Evolutionary conservation across 1,140 invertebrate genomes (phyloP), one percentile per base, ranked within the genome.

Genomic region (Drosophila mayri): DNA sequence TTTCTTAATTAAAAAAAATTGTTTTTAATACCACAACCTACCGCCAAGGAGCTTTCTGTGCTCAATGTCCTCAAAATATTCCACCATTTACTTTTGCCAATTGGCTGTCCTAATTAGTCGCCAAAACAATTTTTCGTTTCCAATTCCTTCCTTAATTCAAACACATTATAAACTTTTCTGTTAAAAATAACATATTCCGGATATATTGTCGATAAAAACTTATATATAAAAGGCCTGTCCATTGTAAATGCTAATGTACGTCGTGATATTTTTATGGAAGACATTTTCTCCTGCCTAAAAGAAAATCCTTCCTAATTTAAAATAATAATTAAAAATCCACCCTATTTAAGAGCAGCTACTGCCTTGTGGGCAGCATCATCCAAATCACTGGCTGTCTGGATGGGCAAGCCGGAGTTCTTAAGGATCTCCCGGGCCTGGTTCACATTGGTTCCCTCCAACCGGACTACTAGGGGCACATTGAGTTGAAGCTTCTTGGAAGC

Each of bases 361-460:
- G 97, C 98, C 93, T 97, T 97, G 87, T 95, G 95, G 0, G 98
- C 99, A 40, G 98, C 99, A 92, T 99, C 97, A 82, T 99, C 98
- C 50, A 99, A 95, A 93, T 98, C 95, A 77, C 94, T 95, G 7
- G 97, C 96, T 47, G 97, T 96, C 50, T 95, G 93, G 80, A 99
- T 97, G 18, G 96, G 94, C 32, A 99, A 93, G 28, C 96, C 96
- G 60, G 98, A 98, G 47, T 98, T 95, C 63, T 95, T 93, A 16
- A 99, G 94, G 68, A 99, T 95, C 79, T 94, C 94, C 63, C 94
- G 95, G 2, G 96, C 96, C 92, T 94, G 93, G 14, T 62, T 83
- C 8, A 94, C 93, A 92, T 95, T 95, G 54, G 95, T 95, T 93
- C 98, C 99, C 96, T 99, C 98, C 59, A 99, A 93, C 85, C 99